Conservation (phyloP, 35 echinoderm and acorn worm species). For the Heliocidaris tuberculata region DNA sequence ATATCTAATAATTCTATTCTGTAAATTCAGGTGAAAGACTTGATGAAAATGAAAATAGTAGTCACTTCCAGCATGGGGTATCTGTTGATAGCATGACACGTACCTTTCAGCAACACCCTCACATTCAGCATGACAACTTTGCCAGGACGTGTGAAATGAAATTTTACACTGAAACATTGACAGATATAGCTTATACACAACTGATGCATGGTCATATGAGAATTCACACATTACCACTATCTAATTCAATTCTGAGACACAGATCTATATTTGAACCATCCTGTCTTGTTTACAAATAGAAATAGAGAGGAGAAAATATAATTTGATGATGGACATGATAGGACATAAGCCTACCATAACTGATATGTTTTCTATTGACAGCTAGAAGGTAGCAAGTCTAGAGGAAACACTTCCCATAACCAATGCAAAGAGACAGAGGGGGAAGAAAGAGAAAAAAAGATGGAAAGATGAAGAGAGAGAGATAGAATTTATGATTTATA, state of each 20-base stretch:
- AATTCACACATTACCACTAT: neutral
- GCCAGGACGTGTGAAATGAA: neutral
- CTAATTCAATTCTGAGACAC: neutral
- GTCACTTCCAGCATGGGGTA: too few relatives aligned
- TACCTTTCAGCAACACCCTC: neutral
- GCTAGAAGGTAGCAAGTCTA: neutral
- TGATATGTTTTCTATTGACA: neutral
- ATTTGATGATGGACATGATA: neutral
- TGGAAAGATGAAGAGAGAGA: too few relatives aligned
- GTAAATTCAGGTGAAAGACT: too few relatives aligned
- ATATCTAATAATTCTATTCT: too few relatives aligned
- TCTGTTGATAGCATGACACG: neutral
- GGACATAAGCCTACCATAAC: neutral
- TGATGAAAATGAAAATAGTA: too few relatives aligned
- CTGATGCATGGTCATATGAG: neutral
- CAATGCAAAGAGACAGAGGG: neutral
- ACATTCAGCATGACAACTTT: neutral
- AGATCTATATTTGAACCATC: neutral
- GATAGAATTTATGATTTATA: too few relatives aligned
- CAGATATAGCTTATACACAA: neutral
- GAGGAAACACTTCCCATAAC: neutral
- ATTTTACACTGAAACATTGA: neutral
- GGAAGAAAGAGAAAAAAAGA: too few relatives aligned
- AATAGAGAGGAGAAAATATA: neutral
- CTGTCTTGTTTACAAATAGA: neutral